Evolutionary conservation across 1,140 invertebrate genomes (phyloP).

Genomic region (Tetraneura akinire): DNA sequence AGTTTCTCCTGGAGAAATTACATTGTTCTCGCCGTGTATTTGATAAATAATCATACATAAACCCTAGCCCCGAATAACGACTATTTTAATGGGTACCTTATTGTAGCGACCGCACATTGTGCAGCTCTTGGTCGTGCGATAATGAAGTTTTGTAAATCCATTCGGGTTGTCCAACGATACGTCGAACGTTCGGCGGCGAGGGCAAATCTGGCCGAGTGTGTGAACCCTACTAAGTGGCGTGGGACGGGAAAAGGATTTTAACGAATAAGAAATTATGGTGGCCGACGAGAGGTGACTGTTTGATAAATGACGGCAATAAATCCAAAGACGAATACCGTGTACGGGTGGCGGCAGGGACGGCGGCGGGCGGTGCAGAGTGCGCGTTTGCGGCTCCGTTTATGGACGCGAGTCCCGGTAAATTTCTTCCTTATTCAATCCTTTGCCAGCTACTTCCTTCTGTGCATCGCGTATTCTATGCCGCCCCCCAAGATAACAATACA

Average conservation of each 20-base stretch:
- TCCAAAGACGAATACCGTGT: slow-evolving; percentile 12
- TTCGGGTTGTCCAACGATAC: slow-evolving; percentile 3
- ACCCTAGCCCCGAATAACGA: slow-evolving; percentile 23
- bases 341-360: background rate
- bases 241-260: background rate
- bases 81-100: slow-evolving; percentile 11
- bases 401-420: slow-evolving; percentile 40
- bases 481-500: slow-evolving; percentile 41
- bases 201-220: slow-evolving; percentile 3
- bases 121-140: background rate
- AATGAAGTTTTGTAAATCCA: slow-evolving; percentile 39
- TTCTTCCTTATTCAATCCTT: slow-evolving; percentile 44
- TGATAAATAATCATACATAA: background rate
- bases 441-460: background rate
- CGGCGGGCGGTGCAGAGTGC: background rate
- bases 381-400: slow-evolving; percentile 40
- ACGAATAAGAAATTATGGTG: slow-evolving; percentile 47
- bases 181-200: background rate
- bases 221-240: background rate
- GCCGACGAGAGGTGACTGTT: slow-evolving; percentile 39
- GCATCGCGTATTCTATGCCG: no score
- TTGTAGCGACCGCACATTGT: slow-evolving; percentile 1
- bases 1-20: background rate
- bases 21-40: background rate
- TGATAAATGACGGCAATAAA: slow-evolving; percentile 41